phyloP scores from a whole-genome alignment of 1,140 invertebrate species.

The Panulirus ornatus region DNA sequence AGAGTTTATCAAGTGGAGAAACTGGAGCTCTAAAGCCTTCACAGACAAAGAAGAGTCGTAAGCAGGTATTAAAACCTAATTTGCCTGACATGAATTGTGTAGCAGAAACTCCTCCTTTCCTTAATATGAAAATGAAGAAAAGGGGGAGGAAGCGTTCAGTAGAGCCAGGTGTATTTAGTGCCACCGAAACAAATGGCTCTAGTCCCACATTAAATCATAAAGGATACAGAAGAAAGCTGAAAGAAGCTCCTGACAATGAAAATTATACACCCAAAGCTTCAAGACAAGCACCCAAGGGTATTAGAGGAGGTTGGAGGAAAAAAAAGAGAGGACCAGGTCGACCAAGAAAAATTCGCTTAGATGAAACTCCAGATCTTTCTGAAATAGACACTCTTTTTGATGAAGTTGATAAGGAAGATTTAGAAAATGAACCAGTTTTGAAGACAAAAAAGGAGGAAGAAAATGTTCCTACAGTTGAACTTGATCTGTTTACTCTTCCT shows the following conservation, averaged over 20 bases:
- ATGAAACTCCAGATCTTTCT: conserved; percentile 50
- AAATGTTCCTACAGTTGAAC: conserved; percentile 72
- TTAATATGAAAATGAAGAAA: conserved; percentile 44
- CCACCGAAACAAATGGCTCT: background rate
- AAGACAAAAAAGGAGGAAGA: conserved; percentile 65
- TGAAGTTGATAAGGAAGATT: conserved; percentile 36
- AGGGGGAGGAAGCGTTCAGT: conserved; percentile 12
- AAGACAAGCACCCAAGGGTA: conserved; percentile 27
- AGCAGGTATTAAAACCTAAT: conserved; percentile 59
- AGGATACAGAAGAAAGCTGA: conserved; percentile 35
- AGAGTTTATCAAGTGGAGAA: conserved; percentile 6
- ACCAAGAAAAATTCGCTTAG: conserved; percentile 20
- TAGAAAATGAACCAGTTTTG: conserved; percentile 53
- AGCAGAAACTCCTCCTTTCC: background rate
- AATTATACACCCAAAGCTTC: conserved; percentile 40
- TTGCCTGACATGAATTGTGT: background rate
- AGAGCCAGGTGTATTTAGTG: background rate
- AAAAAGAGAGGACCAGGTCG: conserved; percentile 45
- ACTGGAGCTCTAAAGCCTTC: conserved; percentile 13
- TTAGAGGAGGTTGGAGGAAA: conserved; percentile 42
- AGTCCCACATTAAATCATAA: conserved; percentile 36
- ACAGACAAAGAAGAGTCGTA: conserved; percentile 52
- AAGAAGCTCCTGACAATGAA: conserved; percentile 14
- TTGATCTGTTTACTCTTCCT: conserved; percentile 72
- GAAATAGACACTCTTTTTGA: conserved; percentile 57